Evolutionary conservation across 2,113 vertebrate genomes (phyloP), one percentile per base, ranked within the genome.

Genomic region (Nesogale talazaci): DNA sequence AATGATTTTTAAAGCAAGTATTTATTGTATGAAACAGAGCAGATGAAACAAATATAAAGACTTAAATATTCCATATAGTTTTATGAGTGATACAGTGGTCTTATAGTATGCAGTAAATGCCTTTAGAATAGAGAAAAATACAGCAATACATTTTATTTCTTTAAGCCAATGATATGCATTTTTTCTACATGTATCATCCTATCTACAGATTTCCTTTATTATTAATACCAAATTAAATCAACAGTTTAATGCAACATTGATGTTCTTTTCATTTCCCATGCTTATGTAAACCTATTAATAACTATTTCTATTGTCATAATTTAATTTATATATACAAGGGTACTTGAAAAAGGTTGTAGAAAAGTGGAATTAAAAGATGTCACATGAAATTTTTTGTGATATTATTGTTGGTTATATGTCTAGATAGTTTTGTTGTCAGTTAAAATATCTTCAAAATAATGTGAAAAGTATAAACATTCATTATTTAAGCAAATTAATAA

Each of bases 51-150:
- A 52, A 2, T 9, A 7, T 52, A 52, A 52, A 52, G 46, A 52
- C 46, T 52, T 52, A 5, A 52, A 61, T 23, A 20, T 34, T 67
- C 36, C 17, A 36, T 25, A 70, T 77, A 40, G 9, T 89, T 56
- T 65, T 17, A 79, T 36, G 46, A 88, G 29, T 27, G 1, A 92
- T 7, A 42, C 27, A 4, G 25, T 83, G 11, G 52, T 42, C n/a
- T n/a, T 72, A 61, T 8, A 88, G 29, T 74, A 89, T 77, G n/a
- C 38, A 15, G 11, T 61, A 89, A 86, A 79, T 84, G 2, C 61
- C 4, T 86, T 69, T 83, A 31, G 92, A n/a, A 15, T 85, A 27
- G 12, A 83, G 12, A 57, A 85, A 94, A 95, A 67, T 12, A 29
- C 57, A 27, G 74, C 80, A 63, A 82, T 88, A 34, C 0, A 16